Evolutionary conservation across 2,797 vertebrate genomes (phyloP).

Genomic region (Acipenser transmontanus): DNA sequence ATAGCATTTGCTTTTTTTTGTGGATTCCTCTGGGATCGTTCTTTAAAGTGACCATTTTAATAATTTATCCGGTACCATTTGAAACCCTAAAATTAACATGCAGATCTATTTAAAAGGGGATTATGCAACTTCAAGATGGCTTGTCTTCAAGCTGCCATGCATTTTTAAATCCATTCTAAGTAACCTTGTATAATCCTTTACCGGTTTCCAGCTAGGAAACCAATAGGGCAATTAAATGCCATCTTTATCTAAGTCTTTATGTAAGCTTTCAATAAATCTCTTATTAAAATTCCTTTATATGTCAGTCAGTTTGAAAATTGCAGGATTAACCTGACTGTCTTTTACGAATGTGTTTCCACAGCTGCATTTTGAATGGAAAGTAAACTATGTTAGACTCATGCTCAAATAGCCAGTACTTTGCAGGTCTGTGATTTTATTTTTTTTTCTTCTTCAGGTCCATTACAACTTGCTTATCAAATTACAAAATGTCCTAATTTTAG

Average conservation of each 20-base stretch:
- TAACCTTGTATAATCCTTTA: conserved; percentile 9
- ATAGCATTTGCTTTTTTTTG: neutral
- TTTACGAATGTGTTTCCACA: conserved; percentile 10
- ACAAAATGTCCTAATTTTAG: too few species aligned
- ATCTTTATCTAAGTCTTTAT: conserved; percentile 1
- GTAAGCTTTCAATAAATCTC: conserved; percentile 8
- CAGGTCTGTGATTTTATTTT: too few species aligned
- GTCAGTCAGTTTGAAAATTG: conserved; percentile 7
- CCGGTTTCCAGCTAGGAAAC: conserved; percentile 6
- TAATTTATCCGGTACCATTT: neutral
- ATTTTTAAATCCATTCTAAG: conserved; percentile 9
- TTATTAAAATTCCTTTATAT: conserved; percentile 14
- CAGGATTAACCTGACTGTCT: conserved; percentile 9
- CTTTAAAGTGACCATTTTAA: conserved; percentile 7
- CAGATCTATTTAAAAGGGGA: neutral
- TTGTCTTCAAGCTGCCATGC: neutral
- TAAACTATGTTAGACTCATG: neutral
- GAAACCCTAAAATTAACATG: neutral
- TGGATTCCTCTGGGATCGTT: neutral
- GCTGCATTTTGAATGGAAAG: neutral
- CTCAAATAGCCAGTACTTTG: neutral
- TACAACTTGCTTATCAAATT: too few species aligned
- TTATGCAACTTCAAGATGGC: neutral
- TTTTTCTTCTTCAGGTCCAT: too few species aligned
- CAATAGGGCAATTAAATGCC: conserved; percentile 12